Conservation (phyloP, 2,113 vertebrate species). For the Hyperoodon ampullatus region DNA sequence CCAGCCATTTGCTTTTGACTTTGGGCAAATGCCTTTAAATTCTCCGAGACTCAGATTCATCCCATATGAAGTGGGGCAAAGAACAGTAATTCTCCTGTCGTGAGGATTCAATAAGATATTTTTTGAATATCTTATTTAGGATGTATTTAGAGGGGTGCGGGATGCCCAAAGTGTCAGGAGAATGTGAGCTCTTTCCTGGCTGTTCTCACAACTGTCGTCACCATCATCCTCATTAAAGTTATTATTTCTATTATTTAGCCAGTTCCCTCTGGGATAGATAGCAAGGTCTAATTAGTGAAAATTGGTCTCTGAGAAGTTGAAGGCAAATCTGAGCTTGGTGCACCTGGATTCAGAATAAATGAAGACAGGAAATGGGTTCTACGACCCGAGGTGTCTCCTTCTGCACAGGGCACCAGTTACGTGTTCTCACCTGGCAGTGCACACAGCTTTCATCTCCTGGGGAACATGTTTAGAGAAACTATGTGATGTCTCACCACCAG, state of each 20-base stretch:
- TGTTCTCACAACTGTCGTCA: no score
- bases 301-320: neutral
- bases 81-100: neutral
- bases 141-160: no score
- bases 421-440: neutral
- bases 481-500: accelerated
- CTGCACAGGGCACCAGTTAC: no score
- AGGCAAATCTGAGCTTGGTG: neutral
- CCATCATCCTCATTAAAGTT: no score
- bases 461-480: neutral
- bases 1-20: neutral
- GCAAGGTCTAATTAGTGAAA: neutral
- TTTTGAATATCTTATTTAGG: no score
- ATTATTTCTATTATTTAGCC: neutral
- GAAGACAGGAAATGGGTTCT: neutral
- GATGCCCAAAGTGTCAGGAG: neutral
- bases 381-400: neutral
- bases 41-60: no score
- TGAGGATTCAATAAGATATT: neutral
- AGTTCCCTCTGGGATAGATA: neutral
- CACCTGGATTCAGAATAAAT: neutral
- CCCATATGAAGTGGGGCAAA: neutral
- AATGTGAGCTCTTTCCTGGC: neutral
- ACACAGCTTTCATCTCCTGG: neutral
- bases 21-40: no score